Conservation (phyloP, 2,797 vertebrate genomes). For the Phataginus tetradactyla region DNA sequence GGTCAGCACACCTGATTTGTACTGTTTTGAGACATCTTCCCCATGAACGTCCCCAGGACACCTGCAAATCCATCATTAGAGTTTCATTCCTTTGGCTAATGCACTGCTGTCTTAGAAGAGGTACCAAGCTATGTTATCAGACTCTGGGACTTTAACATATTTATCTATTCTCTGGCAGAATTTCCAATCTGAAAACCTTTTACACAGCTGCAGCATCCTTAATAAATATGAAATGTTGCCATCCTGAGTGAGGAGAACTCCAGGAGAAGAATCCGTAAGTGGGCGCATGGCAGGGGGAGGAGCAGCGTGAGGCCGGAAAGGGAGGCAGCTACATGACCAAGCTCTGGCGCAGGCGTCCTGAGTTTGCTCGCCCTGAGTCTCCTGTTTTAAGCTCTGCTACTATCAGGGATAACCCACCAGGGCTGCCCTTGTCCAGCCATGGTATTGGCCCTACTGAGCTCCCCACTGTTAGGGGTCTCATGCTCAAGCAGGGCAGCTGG, state of each 20-base stretch:
- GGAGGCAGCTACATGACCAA: rapidly evolving
- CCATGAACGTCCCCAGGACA: neutral
- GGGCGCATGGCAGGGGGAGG: rapidly evolving
- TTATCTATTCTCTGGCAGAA: neutral
- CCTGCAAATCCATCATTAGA: neutral
- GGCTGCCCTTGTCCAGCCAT: neutral
- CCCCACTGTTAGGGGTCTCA: neutral
- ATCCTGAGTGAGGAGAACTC: neutral
- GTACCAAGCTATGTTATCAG: neutral
- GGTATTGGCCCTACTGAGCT: no score
- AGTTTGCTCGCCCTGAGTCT: rapidly evolving
- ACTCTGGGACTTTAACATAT: neutral
- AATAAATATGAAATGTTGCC: neutral
- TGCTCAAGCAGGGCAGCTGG: rapidly evolving
- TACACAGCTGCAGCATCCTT: neutral
- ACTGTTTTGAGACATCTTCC: neutral
- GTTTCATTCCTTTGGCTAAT: neutral
- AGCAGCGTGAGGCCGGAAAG: rapidly evolving
- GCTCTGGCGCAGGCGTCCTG: rapidly evolving
- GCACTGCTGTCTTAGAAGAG: neutral
- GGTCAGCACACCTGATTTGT: no score
- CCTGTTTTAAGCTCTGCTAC: neutral
- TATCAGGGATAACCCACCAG: neutral
- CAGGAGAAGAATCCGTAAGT: rapidly evolving
- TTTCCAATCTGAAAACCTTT: neutral